These are phyloP conservation scores for Charanyca ferruginea DNA, from an alignment of 2,888 invertebrate genomes.

Conservation along the genomic window DNA sequence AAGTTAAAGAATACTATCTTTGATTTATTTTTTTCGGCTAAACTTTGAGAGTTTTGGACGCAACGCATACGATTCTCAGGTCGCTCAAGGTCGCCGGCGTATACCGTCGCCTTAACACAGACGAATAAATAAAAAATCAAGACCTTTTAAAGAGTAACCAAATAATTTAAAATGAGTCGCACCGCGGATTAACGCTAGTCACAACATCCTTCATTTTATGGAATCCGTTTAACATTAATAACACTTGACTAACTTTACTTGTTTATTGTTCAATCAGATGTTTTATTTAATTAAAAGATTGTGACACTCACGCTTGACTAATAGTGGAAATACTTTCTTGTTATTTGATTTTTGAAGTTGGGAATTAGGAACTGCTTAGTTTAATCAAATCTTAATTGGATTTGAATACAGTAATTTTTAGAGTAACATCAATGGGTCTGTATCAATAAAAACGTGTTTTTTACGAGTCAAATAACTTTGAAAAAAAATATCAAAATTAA, in stretches of 20 bases:
- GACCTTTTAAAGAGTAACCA: conserved; percentile 1
- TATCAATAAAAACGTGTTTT: no score
- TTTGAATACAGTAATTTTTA: no score
- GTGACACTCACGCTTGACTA: conserved; percentile 54
- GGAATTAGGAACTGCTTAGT: background rate
- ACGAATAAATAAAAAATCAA: no score
- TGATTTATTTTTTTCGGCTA: no score
- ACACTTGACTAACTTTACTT: conserved; percentile 62
- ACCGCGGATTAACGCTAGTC: conserved; percentile 32
- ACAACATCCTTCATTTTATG: conserved; percentile 32
- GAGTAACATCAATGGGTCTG: no score
- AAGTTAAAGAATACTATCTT: no score
- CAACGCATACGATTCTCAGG: no score
- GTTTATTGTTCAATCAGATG: conserved; percentile 69
- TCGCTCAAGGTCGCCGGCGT: no score
- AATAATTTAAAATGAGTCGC: conserved; percentile 2
- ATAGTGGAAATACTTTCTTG: conserved; percentile 11
- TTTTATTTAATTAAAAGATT: conserved; percentile 78
- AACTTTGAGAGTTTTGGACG: no score
- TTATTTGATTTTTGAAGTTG: conserved; percentile 4
- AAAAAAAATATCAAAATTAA: no score
- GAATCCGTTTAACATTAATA: conserved; percentile 48
- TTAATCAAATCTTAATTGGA: background rate
- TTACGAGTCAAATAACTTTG: no score
- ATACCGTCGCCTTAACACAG: no score